phyloP scores from a whole-genome alignment of 2,888 invertebrate species.

The Julus scanicus region DNA sequence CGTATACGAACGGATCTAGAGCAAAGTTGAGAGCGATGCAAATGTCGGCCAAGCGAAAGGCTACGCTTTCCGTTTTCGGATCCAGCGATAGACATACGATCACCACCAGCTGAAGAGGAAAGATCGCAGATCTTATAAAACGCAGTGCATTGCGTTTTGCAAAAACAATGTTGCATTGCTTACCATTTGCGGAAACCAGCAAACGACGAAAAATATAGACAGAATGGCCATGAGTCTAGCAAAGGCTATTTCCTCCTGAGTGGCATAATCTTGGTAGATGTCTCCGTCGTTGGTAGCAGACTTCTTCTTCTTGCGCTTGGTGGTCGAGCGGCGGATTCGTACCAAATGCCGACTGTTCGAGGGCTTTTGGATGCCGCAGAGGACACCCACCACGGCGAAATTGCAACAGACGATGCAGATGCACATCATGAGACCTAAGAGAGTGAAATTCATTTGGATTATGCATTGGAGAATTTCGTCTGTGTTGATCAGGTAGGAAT shows the following conservation, averaged over 20 bases:
- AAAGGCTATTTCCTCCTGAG: slow-evolving; percentile 85
- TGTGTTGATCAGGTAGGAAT: no score
- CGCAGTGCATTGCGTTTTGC: neutral
- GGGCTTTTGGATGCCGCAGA: slow-evolving; percentile 71
- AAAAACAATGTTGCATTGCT: no score
- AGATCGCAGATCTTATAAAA: neutral
- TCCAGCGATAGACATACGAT: slow-evolving; percentile 61
- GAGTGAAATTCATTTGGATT: no score
- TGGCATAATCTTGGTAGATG: slow-evolving; percentile 67
- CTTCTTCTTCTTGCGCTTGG: neutral
- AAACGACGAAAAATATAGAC: slow-evolving; percentile 83
- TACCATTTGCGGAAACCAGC: slow-evolving; percentile 92
- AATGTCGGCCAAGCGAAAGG: slow-evolving; percentile 76
- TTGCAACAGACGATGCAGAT: slow-evolving; percentile 84
- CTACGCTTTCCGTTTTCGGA: slow-evolving; percentile 59
- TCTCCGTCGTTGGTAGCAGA: slow-evolving; percentile 50
- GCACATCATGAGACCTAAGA: slow-evolving; percentile 77
- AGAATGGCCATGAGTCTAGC: slow-evolving; percentile 85
- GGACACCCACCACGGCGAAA: slow-evolving; percentile 80
- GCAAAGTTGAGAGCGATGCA: slow-evolving; percentile 84
- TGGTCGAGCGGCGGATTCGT: slow-evolving; percentile 49
- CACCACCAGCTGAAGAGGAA: neutral
- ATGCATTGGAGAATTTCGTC: no score
- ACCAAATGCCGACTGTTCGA: slow-evolving; percentile 52
- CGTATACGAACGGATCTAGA: slow-evolving; percentile 85